A percentile compares a stretch with the other conserved stretches of the same genome.
These are phyloP conservation scores for Triplophysa rosa DNA, from an alignment of 2,113 vertebrate species.

Conservation along the genomic window DNA sequence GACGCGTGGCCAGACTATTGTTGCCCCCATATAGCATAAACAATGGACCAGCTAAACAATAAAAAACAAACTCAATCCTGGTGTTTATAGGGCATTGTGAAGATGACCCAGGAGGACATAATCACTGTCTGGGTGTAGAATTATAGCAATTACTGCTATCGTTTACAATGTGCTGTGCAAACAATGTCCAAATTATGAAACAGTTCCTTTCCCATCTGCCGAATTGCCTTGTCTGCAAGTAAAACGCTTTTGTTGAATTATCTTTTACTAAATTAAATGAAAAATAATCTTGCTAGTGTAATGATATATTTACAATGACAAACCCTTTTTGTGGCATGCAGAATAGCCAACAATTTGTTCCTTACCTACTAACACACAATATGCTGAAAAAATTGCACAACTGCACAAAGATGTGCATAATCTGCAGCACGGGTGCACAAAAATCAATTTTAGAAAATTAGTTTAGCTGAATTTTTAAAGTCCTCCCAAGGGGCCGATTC, in stretches of 20 bases:
- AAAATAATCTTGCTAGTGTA: not conserved
- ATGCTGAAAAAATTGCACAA: not conserved
- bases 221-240: slow-evolving; percentile 11
- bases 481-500: slow-evolving; percentile 18
- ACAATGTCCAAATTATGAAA: slow-evolving; percentile 20
- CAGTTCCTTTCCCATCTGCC: slow-evolving; percentile 32
- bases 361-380: not conserved
- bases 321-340: not conserved
- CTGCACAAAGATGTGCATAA: not conserved
- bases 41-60: slow-evolving; percentile 70
- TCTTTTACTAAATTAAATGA: not conserved
- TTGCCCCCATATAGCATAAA: slow-evolving; percentile 59
- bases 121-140: slow-evolving; percentile 42
- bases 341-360: not conserved
- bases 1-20: slow-evolving; percentile 68
- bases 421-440: not conserved
- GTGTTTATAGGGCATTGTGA: slow-evolving; percentile 39
- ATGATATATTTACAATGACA: not conserved
- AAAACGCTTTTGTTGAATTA: not conserved
- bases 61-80: slow-evolving; percentile 52
- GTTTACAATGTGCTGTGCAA: slow-evolving; percentile 55
- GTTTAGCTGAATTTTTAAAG: slow-evolving; percentile 1
- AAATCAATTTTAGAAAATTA: not conserved
- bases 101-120: slow-evolving; percentile 31
- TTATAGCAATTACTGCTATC: slow-evolving; percentile 65